A percentile compares a stretch with the other conserved stretches of the same genome.
Conservation (phyloP, 2,797 vertebrate species). For the Anniella stebbinsi region DNA sequence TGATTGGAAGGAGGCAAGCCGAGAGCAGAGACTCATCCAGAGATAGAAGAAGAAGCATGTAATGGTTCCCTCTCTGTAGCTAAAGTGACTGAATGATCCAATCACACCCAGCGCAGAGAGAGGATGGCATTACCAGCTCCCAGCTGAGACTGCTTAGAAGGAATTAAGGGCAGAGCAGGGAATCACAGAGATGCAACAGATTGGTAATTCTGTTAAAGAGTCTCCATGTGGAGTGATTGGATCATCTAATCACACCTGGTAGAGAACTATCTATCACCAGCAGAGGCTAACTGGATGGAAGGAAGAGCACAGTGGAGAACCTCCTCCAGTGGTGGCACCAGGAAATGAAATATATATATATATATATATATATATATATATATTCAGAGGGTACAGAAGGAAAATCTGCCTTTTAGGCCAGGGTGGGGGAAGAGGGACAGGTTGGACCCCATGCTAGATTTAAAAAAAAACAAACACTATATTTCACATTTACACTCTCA, state of each 20-base stretch:
- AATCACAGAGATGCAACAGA: not conserved
- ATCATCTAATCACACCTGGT: not conserved
- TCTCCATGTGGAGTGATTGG: not conserved
- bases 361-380: too few relatives aligned
- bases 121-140: not conserved
- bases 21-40: not conserved
- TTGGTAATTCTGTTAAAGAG: not conserved
- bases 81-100: not conserved
- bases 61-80: not conserved
- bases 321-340: not conserved
- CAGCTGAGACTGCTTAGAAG: too few relatives aligned
- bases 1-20: not conserved
- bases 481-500: not conserved
- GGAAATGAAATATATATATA: not conserved
- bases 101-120: not conserved
- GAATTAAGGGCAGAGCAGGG: not conserved
- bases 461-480: not conserved
- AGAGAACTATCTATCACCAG: not conserved
- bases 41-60: not conserved
- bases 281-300: not conserved
- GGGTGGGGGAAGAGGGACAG: not conserved
- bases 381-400: not conserved
- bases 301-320: not conserved
- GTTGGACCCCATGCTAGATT: not conserved
- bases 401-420: not conserved